Conservation (phyloP, 2,888 invertebrate genomes). For the Drosophila limbata region DNA sequence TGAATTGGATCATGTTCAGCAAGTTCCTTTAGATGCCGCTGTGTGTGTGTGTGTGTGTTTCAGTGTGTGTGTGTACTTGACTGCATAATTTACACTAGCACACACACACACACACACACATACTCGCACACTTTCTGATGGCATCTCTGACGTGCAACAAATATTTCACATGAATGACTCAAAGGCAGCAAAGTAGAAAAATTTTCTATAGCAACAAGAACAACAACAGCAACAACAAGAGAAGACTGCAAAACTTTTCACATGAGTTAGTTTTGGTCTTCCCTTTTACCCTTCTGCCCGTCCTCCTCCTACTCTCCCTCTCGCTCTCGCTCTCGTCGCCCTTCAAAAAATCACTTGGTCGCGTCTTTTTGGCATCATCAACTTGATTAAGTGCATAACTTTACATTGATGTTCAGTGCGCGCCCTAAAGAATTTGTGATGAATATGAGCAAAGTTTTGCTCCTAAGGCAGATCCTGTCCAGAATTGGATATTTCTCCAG, state of each 20-base stretch:
- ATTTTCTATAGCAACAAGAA: constrained; percentile 34
- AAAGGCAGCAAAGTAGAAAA: constrained; percentile 66
- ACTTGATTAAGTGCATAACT: constrained; percentile 71
- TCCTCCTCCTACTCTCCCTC: no score
- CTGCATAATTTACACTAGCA: constrained; percentile 32
- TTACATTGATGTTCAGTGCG: constrained; percentile 43
- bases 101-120: constrained; percentile 18
- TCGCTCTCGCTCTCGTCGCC: background rate
- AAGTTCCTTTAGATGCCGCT: constrained; percentile 25
- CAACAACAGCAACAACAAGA: constrained; percentile 19
- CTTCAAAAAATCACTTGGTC: constrained; percentile 7
- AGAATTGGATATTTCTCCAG: background rate
- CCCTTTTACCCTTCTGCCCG: background rate
- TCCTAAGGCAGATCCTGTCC: background rate
- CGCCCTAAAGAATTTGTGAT: background rate
- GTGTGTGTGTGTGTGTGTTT: constrained; percentile 12
- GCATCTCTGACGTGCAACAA: constrained; percentile 46
- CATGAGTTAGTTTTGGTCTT: constrained; percentile 35
- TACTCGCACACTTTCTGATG: constrained; percentile 18
- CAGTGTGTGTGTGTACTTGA: constrained; percentile 19
- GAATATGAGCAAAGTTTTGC: background rate
- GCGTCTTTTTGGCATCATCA: constrained; percentile 47
- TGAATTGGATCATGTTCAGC: constrained; percentile 69
- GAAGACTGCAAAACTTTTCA: constrained; percentile 45
- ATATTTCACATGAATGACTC: constrained; percentile 68